These are phyloP conservation scores for Tachina fera DNA, from an alignment of 2,888 invertebrate genomes.

Conservation along the genomic window DNA sequence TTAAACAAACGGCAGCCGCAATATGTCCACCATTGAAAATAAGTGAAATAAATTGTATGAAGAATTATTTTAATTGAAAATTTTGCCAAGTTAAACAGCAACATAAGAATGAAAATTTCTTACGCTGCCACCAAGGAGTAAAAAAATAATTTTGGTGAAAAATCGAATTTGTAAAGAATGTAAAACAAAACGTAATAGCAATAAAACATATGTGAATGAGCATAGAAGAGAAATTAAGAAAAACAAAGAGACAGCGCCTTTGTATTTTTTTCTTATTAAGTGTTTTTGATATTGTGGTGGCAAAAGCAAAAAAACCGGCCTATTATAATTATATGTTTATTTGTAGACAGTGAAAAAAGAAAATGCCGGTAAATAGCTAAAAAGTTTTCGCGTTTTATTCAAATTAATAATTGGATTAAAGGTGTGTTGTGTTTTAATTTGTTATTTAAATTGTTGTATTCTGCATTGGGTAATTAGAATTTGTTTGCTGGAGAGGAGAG, in stretches of 20 bases:
- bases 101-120: slow-evolving; percentile 18
- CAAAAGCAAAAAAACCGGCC: slow-evolving; percentile 6
- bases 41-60: slow-evolving; percentile 56
- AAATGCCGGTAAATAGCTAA: slow-evolving; percentile 37
- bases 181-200: slow-evolving; percentile 25
- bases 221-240: slow-evolving; percentile 56
- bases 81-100: slow-evolving; percentile 16
- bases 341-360: neutral
- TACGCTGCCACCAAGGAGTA: neutral
- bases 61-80: slow-evolving; percentile 62
- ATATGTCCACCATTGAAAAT: slow-evolving; percentile 18
- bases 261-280: slow-evolving; percentile 37
- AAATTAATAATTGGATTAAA: slow-evolving; percentile 1
- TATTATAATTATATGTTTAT: slow-evolving; percentile 5
- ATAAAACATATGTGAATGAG: slow-evolving; percentile 42
- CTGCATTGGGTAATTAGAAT: neutral
- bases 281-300: neutral
- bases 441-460: neutral
- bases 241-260: slow-evolving; percentile 71
- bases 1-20: slow-evolving; percentile 34
- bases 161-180: slow-evolving; percentile 70
- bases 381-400: neutral
- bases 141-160: slow-evolving; percentile 66
- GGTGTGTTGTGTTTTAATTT: slow-evolving; percentile 2
- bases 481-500: neutral